Evolutionary conservation across 2,888 invertebrate genomes (phyloP).

Genomic region (Epirrhoe tristata): DNA sequence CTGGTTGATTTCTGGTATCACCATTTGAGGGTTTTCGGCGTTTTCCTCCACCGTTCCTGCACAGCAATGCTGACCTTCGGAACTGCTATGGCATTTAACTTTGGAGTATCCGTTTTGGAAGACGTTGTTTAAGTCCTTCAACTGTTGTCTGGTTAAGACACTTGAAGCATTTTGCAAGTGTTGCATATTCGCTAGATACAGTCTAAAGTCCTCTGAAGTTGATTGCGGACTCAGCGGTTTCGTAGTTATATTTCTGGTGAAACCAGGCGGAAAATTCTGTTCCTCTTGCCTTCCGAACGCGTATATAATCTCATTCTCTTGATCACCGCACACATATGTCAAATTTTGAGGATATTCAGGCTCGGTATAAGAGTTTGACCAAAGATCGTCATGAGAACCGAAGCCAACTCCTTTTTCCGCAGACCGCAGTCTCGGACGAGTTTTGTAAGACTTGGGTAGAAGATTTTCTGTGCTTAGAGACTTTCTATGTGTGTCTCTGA

Average conservation of each 20-base stretch:
- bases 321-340: conserved; percentile 79
- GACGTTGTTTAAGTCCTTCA: conserved; percentile 85
- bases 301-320: conserved; percentile 81
- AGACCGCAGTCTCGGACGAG: conserved; percentile 65
- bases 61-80: conserved; percentile 70
- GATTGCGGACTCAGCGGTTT: conserved; percentile 88
- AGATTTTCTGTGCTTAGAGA: conserved; percentile 87
- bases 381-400: conserved; percentile 82
- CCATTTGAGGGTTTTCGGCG: conserved; percentile 71
- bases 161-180: conserved; percentile 90
- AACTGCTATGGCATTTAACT: conserved; percentile 66
- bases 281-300: conserved; percentile 78
- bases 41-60: conserved; percentile 65
- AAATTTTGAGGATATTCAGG: conserved; percentile 71
- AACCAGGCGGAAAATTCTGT: conserved; percentile 64
- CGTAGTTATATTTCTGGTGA: conserved; percentile 85
- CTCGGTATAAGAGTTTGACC: conserved; percentile 77
- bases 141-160: conserved; percentile 85
- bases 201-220: conserved; percentile 89
- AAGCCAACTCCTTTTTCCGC: conserved; percentile 67
- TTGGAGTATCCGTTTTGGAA: conserved; percentile 85
- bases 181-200: conserved; percentile 90
- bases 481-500: conserved; percentile 79
- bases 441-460: conserved; percentile 80
- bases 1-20: conserved; percentile 68